Conservation (phyloP, 2,113 vertebrate genomes). For the Spilogale gracilis region DNA sequence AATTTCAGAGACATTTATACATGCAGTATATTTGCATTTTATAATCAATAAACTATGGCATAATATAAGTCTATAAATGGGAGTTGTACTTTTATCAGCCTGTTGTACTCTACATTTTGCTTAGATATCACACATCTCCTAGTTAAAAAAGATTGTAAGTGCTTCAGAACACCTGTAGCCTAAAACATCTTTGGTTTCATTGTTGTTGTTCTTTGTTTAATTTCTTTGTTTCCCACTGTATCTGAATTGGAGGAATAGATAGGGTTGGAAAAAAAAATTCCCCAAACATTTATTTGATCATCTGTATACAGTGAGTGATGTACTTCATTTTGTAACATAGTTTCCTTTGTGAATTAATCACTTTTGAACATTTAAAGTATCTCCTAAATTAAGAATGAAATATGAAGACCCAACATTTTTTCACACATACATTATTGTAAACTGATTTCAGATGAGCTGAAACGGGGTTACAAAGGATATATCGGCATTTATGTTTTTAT, state of each 20-base stretch:
- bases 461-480: neutral
- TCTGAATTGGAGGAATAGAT: neutral
- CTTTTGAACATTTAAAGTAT: neutral
- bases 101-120: neutral
- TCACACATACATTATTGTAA: neutral
- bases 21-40: neutral
- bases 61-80: neutral
- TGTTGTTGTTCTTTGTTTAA: neutral
- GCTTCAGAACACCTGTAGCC: neutral
- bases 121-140: neutral
- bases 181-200: neutral
- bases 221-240: neutral
- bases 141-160: neutral
- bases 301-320: neutral
- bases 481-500: neutral
- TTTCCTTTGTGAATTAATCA: neutral
- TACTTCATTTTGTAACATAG: neutral
- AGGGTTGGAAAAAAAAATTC: neutral
- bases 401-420: neutral
- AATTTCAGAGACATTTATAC: neutral
- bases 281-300: neutral
- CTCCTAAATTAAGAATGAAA: conserved; percentile 31
- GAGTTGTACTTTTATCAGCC: neutral
- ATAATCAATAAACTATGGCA: neutral
- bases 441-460: neutral